A percentile compares a stretch with the other conserved stretches of the same genome.
Conservation (phyloP, 2,113 vertebrate genomes). For the Ovibos moschatus region DNA sequence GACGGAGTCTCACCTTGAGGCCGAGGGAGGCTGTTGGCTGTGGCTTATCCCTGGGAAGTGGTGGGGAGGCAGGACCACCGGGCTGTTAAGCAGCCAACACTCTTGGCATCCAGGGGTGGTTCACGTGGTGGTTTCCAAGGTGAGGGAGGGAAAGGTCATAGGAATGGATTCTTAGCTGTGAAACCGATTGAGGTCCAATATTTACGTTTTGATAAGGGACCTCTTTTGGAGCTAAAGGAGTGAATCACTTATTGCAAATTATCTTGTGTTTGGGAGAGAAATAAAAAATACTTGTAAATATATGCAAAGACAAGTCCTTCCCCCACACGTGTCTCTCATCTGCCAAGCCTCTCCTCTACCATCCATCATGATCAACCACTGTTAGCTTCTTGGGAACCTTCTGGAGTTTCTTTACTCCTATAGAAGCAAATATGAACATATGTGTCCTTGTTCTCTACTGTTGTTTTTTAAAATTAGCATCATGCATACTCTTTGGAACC, state of each 20-base stretch:
- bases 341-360: neutral
- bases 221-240: neutral
- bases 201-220: neutral
- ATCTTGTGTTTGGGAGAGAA: neutral
- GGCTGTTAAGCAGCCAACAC: neutral
- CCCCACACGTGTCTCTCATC: neutral
- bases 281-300: neutral
- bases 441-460: neutral
- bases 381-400: neutral
- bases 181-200: neutral
- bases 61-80: neutral
- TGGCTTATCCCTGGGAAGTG: neutral
- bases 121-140: neutral
- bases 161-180: neutral
- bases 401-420: neutral
- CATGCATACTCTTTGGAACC: neutral
- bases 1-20: neutral
- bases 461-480: neutral
- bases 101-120: neutral
- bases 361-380: neutral
- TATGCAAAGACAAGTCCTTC: neutral
- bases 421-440: neutral
- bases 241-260: neutral
- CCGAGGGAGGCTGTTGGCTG: neutral
- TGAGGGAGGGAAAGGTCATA: neutral